These are phyloP conservation scores for Gnatocerus cornutus DNA, from an alignment of 2,888 invertebrate genomes.

Conservation along the genomic window DNA sequence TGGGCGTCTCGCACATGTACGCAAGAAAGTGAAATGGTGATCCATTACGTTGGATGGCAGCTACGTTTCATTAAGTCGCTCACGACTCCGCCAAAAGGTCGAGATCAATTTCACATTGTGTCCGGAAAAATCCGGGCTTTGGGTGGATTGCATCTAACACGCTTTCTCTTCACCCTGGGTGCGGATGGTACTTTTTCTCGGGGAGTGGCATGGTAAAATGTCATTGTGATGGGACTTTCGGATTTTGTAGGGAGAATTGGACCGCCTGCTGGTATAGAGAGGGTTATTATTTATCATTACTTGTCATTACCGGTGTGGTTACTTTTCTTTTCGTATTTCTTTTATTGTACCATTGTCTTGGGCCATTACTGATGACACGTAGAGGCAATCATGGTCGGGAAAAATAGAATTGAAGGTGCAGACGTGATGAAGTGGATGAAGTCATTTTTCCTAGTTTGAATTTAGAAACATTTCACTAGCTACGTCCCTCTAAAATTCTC, in stretches of 20 bases:
- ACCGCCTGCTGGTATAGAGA: conserved; percentile 12
- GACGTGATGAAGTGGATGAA: too few relatives aligned
- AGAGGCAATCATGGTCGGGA: neutral
- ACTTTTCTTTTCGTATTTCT: neutral
- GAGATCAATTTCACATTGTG: conserved; percentile 30
- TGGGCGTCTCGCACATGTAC: neutral
- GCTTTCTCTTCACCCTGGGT: conserved; percentile 31
- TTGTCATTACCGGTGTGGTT: neutral
- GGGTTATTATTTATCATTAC: conserved; percentile 14
- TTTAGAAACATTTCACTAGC: too few relatives aligned
- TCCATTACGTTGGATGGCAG: conserved; percentile 20
- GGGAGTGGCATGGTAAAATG: conserved; percentile 15
- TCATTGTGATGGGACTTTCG: conserved; percentile 18
- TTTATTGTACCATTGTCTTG: neutral
- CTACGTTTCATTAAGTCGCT: conserved; percentile 30
- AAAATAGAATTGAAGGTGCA: neutral
- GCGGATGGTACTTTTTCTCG: conserved; percentile 14
- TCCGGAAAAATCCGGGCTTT: conserved; percentile 23
- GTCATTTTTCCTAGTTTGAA: too few relatives aligned
- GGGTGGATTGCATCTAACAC: conserved; percentile 19
- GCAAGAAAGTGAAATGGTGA: conserved; percentile 14
- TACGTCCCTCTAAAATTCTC: too few relatives aligned
- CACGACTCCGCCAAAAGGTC: conserved; percentile 32
- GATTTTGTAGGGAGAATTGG: conserved; percentile 20
- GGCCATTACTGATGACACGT: neutral